Evolutionary conservation across 2,888 invertebrate species (phyloP), one percentile per base, ranked within the genome.

Genomic region (Phasia obesa): DNA sequence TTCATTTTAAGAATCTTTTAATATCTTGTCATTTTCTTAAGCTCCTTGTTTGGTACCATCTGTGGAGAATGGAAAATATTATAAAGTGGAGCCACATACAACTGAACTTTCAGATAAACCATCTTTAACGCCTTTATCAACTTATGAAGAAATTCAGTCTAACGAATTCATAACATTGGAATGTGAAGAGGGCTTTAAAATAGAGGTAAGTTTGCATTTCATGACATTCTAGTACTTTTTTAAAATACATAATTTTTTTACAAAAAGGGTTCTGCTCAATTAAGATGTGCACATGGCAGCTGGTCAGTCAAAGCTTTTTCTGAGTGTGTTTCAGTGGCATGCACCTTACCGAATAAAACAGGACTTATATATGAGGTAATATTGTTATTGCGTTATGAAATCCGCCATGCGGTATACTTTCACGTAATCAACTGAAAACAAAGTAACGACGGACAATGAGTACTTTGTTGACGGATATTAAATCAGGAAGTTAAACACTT

Each of bases 231-330:
- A 13, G 13, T 11, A 49, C 21, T 49, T 0, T 19, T 49, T 49
- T 7, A 4, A 49, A 21, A 23, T 3, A 21, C 11, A 21, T 21
- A 13, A 7, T 47, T 17, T 4, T 17, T 47, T 17, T 47, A 13
- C 15, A 42, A 42, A 4, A 17, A 94, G 94, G 97, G 96, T 0
- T 93, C 95, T 0, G 94, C 94, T 2, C 94, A 95, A 86, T 91
- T 97, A 38, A 93, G 94, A 35, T 97, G 97, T 88, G 95, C 95
- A 93, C 94, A 95, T 84, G 97, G 97, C 3, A 95, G 96, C 86
- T 97, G 96, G 96, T 95, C 95, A 0, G 95, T 94, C 0, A 94
- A 94, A 11, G 93, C 93, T 64, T 93, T 95, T 90, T 96, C 96
- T 0, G 95, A 95, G 88, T 97, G 97, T 89, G 93, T 94, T 6